Conservation (phyloP, 1,140 invertebrate genomes). For the Neocloeon triangulifer region DNA sequence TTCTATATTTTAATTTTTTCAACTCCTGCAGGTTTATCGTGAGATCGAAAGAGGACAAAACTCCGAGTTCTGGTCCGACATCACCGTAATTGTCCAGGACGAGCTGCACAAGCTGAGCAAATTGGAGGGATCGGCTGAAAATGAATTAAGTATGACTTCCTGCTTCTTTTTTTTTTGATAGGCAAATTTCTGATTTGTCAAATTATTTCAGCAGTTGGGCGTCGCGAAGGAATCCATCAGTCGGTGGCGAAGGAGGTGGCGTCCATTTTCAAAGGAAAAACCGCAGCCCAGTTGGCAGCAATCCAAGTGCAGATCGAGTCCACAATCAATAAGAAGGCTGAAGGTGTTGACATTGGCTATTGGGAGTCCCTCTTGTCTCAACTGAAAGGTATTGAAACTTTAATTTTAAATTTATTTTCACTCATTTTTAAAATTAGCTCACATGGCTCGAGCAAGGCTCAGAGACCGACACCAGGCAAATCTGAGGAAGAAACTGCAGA, state of each 20-base stretch:
- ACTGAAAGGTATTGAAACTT: slow-evolving; percentile 39
- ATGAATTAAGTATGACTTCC: slow-evolving; percentile 19
- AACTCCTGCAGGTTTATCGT: slow-evolving; percentile 37
- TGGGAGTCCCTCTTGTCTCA: slow-evolving; percentile 89
- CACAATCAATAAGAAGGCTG: slow-evolving; percentile 62
- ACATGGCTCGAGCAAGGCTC: slow-evolving; percentile 80
- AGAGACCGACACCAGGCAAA: slow-evolving; percentile 83
- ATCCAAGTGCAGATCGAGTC: slow-evolving; percentile 69
- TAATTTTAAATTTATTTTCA: too few relatives aligned
- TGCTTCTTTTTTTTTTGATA: slow-evolving; percentile 2
- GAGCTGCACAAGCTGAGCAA: slow-evolving; percentile 76
- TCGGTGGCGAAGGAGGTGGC: slow-evolving; percentile 79
- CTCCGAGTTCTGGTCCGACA: slow-evolving; percentile 90
- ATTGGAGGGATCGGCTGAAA: slow-evolving; percentile 34
- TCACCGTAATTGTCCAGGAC: slow-evolving; percentile 87
- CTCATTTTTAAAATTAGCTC: slow-evolving; percentile 45
- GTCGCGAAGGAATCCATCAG: slow-evolving; percentile 82
- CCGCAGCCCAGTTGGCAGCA: slow-evolving; percentile 57
- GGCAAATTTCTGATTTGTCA: slow-evolving; percentile 1
- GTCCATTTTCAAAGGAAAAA: slow-evolving; percentile 82
- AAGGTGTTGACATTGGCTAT: slow-evolving; percentile 89
- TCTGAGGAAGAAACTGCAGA: slow-evolving; percentile 66
- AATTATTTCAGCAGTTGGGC: slow-evolving; percentile 25
- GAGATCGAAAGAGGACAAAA: slow-evolving; percentile 70
- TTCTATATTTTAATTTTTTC: neutral